Evolutionary conservation across 2,113 vertebrate genomes (phyloP), one percentile per base, ranked within the genome.

Genomic region (Mustela lutreola): DNA sequence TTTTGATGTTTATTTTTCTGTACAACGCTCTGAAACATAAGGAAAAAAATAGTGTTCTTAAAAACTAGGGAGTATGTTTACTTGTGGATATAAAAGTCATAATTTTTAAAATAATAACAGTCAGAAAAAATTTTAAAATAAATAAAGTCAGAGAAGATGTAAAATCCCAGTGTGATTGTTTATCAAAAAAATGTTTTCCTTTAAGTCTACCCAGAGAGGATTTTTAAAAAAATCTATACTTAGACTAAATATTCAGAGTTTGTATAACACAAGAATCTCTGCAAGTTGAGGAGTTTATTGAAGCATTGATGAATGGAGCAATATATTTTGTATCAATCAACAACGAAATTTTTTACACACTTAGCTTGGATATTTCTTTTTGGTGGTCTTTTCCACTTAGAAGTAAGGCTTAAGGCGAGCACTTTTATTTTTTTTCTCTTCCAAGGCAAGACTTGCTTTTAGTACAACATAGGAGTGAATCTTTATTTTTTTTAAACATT

Each of bases 1-100:
- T 91, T 95, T 95, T 60, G 12, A 94, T 80, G 4, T 62, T 78
- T 86, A 62, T 97, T 70, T 97, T 39, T 87, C 73, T 89, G 3
- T 67, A 50, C 45, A 78, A 75, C 33, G 5, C 26, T 80, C 39
- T 92, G 60, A 92, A 97, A 87, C 14, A n/a, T 39, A 60, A 62
- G 12, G 36, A 15, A 1, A 16, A 16, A 63, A 79, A 48, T 33
- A 31, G 63, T 71, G 31, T 73, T 88, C 28, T 91, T 91, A 9
- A 86, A 92, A 82, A 75, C 19, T 7, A 85, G 50, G 3, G 31
- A n/a, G 88, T 91, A 24, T 75, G 4, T 95, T 95, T 92, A 45
- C 67, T 97, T 45, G 1, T 96, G 33, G 75, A 89, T 78, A 28
- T 91, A 45, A 24, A 93, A 89, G 33, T 81, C 53, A 3, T 45